A percentile compares a stretch with the other conserved stretches of the same genome.
phyloP scores from a whole-genome alignment of 2,113 vertebrate genomes.

The Actenoides hombroni region DNA sequence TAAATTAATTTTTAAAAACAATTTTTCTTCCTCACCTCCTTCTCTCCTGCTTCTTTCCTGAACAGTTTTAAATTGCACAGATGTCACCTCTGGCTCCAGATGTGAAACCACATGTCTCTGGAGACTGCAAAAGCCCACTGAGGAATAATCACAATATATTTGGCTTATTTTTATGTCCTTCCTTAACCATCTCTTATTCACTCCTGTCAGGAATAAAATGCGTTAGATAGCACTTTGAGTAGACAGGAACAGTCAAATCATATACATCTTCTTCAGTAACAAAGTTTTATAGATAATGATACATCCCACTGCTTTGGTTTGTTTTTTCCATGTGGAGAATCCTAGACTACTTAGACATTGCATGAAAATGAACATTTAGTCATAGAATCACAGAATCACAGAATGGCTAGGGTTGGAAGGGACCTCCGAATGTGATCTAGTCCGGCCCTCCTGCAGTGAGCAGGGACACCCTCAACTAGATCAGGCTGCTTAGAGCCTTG shows the following conservation, averaged over 20 bases:
- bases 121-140: not conserved
- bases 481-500: too few relatives aligned
- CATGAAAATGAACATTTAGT: not conserved
- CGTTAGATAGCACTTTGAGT: not conserved
- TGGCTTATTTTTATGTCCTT: not conserved
- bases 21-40: not conserved
- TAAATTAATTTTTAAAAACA: not conserved
- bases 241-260: not conserved
- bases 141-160: not conserved
- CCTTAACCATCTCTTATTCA: not conserved
- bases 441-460: too few relatives aligned
- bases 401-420: too few relatives aligned
- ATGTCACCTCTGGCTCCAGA: not conserved
- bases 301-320: not conserved
- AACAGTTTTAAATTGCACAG: not conserved
- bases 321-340: not conserved
- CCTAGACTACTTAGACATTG: not conserved
- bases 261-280: not conserved
- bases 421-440: too few relatives aligned
- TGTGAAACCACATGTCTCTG: not conserved
- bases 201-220: not conserved
- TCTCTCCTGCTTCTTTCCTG: not conserved
- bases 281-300: not conserved
- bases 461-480: too few relatives aligned
- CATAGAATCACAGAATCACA: not conserved